Percentiles rank a stretch among this genome's conserved stretches.
Conservation (phyloP, 2,797 vertebrate species). For the Pristis pectinata region DNA sequence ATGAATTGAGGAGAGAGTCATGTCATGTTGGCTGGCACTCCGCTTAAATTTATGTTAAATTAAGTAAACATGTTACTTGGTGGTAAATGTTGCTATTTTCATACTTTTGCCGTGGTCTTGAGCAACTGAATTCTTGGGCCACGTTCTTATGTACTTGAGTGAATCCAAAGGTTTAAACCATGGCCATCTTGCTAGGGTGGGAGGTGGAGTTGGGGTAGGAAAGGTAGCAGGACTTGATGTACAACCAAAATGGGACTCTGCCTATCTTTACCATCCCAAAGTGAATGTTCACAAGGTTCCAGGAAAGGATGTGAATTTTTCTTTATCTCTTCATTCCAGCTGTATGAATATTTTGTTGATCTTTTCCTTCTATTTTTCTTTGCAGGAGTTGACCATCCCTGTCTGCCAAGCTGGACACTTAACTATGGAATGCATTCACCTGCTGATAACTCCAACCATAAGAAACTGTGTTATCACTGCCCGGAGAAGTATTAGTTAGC, state of each 20-base stretch:
- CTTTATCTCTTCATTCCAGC: background rate
- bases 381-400: conserved; percentile 16
- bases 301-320: background rate
- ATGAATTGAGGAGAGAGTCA: too few species aligned
- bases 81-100: background rate
- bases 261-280: too few species aligned
- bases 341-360: background rate
- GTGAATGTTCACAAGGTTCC: background rate
- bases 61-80: too few species aligned
- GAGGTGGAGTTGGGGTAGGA: background rate
- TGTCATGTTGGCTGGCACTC: too few species aligned
- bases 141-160: background rate
- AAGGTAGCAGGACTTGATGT: background rate
- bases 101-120: too few species aligned
- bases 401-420: conserved; percentile 16
- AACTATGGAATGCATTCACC: conserved; percentile 32
- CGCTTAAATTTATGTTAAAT: too few species aligned
- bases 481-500: conserved; percentile 34
- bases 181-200: background rate
- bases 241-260: background rate
- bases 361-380: background rate
- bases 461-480: conserved; percentile 29
- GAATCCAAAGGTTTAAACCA: background rate
- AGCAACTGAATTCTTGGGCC: background rate
- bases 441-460: background rate